Base-by-base conservation (phyloP, 2,113 vertebrate species). In the Scartelaos histophorus region DNA sequence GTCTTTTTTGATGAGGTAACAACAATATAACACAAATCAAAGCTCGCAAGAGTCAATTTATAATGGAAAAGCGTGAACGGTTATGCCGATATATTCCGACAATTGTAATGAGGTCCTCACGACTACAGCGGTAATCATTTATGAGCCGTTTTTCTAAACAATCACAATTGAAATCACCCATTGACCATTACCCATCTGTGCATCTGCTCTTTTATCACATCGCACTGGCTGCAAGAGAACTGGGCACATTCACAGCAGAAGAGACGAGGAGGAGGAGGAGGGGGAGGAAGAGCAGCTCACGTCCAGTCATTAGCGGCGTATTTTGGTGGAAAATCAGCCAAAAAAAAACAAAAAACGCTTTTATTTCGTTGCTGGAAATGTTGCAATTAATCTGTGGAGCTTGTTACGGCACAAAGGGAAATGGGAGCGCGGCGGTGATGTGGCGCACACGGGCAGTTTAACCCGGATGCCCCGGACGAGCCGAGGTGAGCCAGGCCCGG, bases 161-260 rank as follows among this genome's bases (percentile, higher is more conserved):
- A 82, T 90, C 85, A 81, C 88, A 87, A 69, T 46, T 72, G 56
- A 79, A 86, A 91, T 90, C 86, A 87, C 82, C 83, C 88, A 88
- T 86, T 84, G 89, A 89, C 86, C 79, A 62, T 79, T 68, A 78
- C 76, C 86, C 85, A 91, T 90, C 84, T 92, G 89, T 85, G 80
- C 67, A 70, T 84, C 81, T 79, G 65, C 80, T 80, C 66, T 79
- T 88, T 87, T 78, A 76, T 87, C 77, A 75, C 81, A 75, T 87
- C 84, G 80, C 64, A 81, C 80, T 71, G 78, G 79, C 75, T 84
- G 58, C 67, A 84, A 81, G 72, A 74, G 76, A 53, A 70, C 72
- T 85, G 82, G 49, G 43, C 49, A 71, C 79, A 76, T 69, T 72
- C 69, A 64, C 49, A 45, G 54, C 11, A 22, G 54, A 21, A n/a